phyloP scores from a whole-genome alignment of 2,797 vertebrate genomes.

The Chelmon rostratus region DNA sequence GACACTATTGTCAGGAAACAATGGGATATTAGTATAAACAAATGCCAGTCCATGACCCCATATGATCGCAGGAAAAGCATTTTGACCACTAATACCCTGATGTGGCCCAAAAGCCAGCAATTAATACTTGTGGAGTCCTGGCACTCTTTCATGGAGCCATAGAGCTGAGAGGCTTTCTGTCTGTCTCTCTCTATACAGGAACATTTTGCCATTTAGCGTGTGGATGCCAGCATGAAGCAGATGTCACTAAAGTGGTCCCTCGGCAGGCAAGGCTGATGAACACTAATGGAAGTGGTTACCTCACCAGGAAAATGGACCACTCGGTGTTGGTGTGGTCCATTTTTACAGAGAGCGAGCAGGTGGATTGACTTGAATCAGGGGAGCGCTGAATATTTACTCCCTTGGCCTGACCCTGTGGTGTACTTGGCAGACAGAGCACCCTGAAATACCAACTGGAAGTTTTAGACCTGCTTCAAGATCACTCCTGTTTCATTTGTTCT shows the following conservation, averaged over 20 bases:
- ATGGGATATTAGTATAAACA: neutral
- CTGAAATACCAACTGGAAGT: conserved; percentile 7
- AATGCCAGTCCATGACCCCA: conserved; percentile 8
- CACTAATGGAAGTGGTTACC: conserved; percentile 87
- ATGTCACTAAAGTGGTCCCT: conserved; percentile 85
- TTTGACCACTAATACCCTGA: conserved; percentile 70
- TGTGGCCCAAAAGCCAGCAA: conserved; percentile 78
- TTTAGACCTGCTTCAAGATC: neutral
- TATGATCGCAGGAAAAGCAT: conserved; percentile 58
- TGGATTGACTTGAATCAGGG: conserved; percentile 41
- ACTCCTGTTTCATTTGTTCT: neutral
- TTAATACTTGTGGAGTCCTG: conserved; percentile 69
- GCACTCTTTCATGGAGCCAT: conserved; percentile 59
- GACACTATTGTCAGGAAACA: conserved; percentile 12
- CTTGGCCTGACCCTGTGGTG: conserved; percentile 19
- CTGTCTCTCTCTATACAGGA: conserved; percentile 61
- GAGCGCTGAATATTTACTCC: conserved; percentile 45
- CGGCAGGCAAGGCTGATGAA: conserved; percentile 81
- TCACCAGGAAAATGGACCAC: conserved; percentile 83
- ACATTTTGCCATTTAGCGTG: conserved; percentile 77
- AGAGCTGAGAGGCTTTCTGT: conserved; percentile 43
- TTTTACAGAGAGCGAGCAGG: conserved; percentile 45
- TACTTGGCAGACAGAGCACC: conserved; percentile 14
- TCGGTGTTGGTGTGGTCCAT: conserved; percentile 58
- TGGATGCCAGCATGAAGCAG: conserved; percentile 76